These are phyloP conservation scores for Ditylenchus weischeri DNA, from an alignment of 2,888 invertebrate genomes.

Conservation along the genomic window DNA sequence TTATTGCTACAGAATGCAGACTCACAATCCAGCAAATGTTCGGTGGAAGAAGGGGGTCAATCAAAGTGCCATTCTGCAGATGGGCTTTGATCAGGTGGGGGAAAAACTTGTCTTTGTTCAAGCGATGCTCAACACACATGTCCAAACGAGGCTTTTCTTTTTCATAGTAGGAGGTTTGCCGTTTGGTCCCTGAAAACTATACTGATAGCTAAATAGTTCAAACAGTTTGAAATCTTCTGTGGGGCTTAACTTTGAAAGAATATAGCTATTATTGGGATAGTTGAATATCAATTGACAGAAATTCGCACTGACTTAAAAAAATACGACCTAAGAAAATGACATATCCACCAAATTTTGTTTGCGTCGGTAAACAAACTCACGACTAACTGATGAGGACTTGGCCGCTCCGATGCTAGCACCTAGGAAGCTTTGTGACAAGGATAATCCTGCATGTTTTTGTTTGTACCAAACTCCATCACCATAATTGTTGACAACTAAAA, in stretches of 20 bases:
- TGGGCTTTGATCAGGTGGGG: constrained; percentile 51
- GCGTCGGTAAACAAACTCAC: no score
- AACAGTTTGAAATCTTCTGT: no score
- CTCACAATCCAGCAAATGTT: constrained; percentile 50
- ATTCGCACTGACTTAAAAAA: no score
- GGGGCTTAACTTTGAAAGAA: no score
- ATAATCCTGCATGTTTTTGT: constrained; percentile 36
- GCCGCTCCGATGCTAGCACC: constrained; percentile 15
- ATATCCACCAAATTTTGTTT: no score
- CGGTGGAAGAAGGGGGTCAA: constrained; percentile 45
- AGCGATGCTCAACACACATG: constrained; percentile 45
- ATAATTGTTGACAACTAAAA: constrained; percentile 75
- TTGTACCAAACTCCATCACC: constrained; percentile 81
- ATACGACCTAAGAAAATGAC: no score
- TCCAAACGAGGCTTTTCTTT: constrained; percentile 49
- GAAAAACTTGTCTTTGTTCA: constrained; percentile 44
- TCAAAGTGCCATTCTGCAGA: constrained; percentile 47
- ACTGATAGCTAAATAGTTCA: no score
- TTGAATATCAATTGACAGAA: no score
- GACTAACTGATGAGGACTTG: neutral
- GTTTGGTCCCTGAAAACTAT: constrained; percentile 31
- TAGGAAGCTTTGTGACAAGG: constrained; percentile 14
- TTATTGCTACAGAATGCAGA: neutral
- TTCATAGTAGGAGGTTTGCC: constrained; percentile 37
- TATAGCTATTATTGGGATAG: no score